These are phyloP conservation scores for Chaetodon trifasciatus DNA, from an alignment of 2,797 vertebrate species.

Conservation along the genomic window DNA sequence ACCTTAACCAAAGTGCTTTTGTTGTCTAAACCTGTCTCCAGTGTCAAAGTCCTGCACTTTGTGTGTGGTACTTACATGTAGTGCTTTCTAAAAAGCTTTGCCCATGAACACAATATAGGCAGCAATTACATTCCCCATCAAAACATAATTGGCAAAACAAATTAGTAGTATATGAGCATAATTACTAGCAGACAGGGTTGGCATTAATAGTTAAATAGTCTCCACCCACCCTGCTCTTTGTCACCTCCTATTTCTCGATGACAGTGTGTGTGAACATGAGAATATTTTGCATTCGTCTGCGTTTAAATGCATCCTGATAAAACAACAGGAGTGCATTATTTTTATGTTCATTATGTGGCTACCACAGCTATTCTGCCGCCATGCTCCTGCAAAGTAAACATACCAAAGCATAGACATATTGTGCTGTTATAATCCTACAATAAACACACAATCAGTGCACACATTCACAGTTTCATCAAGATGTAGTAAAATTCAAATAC, in stretches of 20 bases:
- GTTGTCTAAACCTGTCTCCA: background rate
- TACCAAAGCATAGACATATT: constrained; percentile 20
- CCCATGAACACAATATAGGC: background rate
- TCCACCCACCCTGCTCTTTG: background rate
- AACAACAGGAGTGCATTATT: constrained; percentile 1
- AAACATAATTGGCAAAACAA: background rate
- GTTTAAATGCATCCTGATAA: constrained; percentile 27
- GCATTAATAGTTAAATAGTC: constrained; percentile 7
- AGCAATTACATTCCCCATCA: background rate
- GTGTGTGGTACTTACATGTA: background rate
- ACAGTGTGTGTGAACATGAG: background rate
- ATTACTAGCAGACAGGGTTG: background rate
- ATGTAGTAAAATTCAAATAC: constrained; percentile 57
- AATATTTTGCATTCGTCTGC: constrained; percentile 5
- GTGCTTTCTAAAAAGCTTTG: background rate
- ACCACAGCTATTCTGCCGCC: background rate
- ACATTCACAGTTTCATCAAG: constrained; percentile 58
- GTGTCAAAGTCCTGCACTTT: background rate
- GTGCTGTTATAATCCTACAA: constrained; percentile 12
- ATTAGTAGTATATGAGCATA: background rate
- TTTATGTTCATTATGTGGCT: constrained; percentile 34
- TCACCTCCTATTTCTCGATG: background rate
- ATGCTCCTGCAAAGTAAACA: background rate
- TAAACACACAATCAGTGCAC: constrained; percentile 49
- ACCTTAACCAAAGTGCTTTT: background rate